Evolutionary conservation across 2,797 vertebrate genomes (phyloP), one percentile per base, ranked within the genome.

Genomic region (Gymnoscopelus microlampas): DNA sequence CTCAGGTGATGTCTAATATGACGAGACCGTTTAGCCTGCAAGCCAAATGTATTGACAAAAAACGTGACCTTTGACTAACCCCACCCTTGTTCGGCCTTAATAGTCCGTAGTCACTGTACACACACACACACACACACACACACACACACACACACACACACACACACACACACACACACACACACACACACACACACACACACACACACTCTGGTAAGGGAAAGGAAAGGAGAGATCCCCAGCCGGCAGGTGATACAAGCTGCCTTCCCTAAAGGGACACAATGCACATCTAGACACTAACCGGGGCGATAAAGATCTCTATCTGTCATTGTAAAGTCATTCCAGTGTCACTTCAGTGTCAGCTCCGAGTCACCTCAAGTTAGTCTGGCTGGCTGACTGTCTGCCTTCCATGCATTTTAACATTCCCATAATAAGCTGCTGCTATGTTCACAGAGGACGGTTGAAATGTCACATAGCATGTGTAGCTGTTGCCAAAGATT

Each of bases 41-140:
- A 79, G 68, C 63, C 63, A 72, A 71, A 61, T 55, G 4, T 47
- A 56, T 69, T 79, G 56, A 77, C 74, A 29, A 29, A 66, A 65
- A 80, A 78, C 70, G 68, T 63, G 23, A 29, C 63, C 63, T 81
- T 76, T 59, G n/a, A 4, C 23, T 61, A 26, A 29, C 26, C 19
- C 53, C 39, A n/a, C 11, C 53, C 39, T n/a, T n/a, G 12, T 11
- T 49, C 19, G 39, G 15, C 64, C 59, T 14, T 3, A 60, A 56
- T 29, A 29, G 26, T 29, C 72, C 74, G 55, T 72, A 2, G 61
- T 9, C 68, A 11, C 53, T 83, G 73, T 70, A 50, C 53, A 81
- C 67, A 75, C 65, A 3, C 26, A 3, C 2, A 48, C 13, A 12
- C 14, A 6, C 29, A 39, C 12, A 3, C 32, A 8, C 8, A 44